Conservation (phyloP, 2,797 vertebrate species). For the Danio albolineatus region DNA sequence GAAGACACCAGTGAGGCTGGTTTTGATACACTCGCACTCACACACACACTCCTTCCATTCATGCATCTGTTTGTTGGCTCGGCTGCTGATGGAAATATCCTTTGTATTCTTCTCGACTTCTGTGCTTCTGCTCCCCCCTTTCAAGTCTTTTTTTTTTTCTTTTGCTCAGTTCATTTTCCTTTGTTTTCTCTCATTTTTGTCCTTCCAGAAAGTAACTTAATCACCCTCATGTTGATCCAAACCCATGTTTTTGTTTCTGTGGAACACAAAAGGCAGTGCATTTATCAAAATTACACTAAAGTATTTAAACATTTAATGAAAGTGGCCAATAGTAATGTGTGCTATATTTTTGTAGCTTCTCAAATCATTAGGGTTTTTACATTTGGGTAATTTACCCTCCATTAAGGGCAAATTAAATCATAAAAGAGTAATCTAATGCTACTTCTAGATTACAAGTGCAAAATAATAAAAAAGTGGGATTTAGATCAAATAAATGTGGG, state of each 20-base stretch:
- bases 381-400: too few relatives aligned
- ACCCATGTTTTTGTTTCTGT: not conserved
- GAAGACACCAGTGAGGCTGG: constrained; percentile 30
- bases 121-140: not conserved
- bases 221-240: not conserved
- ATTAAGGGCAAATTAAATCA: too few relatives aligned
- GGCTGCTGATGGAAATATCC: not conserved
- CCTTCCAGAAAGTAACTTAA: constrained; percentile 7
- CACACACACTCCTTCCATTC: constrained; percentile 17
- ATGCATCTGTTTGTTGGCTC: constrained; percentile 25
- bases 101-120: constrained; percentile 31
- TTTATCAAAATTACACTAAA: not conserved
- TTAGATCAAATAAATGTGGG: too few relatives aligned
- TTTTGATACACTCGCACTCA: constrained; percentile 9
- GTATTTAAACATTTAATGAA: not conserved
- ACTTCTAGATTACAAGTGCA: too few relatives aligned
- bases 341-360: not conserved
- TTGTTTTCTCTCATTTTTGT: constrained; percentile 9
- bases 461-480: too few relatives aligned
- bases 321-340: not conserved
- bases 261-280: not conserved
- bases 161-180: not conserved
- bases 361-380: too few relatives aligned
- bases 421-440: too few relatives aligned
- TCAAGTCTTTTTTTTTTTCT: constrained; percentile 1